Evolutionary conservation across 2,113 vertebrate species (phyloP).

Genomic region (Zosterops lateralis): DNA sequence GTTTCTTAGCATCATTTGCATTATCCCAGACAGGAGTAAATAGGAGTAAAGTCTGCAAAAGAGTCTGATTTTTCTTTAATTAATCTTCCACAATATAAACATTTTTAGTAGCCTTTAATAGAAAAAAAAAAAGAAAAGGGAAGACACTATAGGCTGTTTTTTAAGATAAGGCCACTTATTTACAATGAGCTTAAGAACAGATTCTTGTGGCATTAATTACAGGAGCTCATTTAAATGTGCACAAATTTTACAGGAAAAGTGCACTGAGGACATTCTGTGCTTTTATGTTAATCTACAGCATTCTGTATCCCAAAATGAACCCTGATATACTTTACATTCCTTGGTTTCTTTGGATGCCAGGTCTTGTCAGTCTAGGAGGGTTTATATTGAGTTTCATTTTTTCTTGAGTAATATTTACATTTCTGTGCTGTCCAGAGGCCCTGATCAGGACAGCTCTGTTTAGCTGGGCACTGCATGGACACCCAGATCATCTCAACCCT

Average conservation of each 20-base stretch:
- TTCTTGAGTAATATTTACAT: slow-evolving; percentile 28
- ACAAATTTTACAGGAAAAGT: background rate
- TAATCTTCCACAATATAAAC: background rate
- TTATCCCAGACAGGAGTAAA: background rate
- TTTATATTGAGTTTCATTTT: slow-evolving; percentile 37
- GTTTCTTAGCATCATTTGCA: background rate
- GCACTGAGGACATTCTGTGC: background rate
- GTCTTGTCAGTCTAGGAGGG: background rate
- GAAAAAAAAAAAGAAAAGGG: background rate
- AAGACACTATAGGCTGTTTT: background rate
- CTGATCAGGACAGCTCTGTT: background rate
- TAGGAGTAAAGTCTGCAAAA: background rate
- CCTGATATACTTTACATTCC: background rate
- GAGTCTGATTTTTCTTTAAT: background rate
- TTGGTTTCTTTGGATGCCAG: background rate
- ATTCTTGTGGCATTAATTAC: background rate
- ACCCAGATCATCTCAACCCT: background rate
- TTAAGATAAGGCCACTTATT: background rate
- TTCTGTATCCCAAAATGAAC: slow-evolving; percentile 20
- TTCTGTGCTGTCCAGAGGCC: background rate
- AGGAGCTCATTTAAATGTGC: background rate
- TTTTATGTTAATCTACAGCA: background rate
- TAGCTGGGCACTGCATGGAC: background rate
- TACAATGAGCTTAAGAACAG: background rate
- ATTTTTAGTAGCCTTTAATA: background rate